Evolutionary conservation across 2,888 invertebrate genomes (phyloP).

Genomic region (Hyposoter dolosus): DNA sequence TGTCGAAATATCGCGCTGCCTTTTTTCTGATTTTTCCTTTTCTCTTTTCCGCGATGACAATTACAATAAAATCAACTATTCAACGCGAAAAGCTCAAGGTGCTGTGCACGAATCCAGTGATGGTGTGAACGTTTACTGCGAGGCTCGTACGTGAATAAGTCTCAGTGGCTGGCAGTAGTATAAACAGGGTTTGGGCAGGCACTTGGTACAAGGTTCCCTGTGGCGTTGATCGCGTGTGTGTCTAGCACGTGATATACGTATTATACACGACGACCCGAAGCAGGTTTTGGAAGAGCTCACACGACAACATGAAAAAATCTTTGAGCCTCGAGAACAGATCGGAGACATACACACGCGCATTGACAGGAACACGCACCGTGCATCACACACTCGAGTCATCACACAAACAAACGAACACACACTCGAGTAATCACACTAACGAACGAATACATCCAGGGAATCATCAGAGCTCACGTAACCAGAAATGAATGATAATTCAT

Average conservation of each 20-base stretch:
- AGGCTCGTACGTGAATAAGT: slow-evolving; percentile 19
- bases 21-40: slow-evolving; percentile 23
- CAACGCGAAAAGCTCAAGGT: slow-evolving; percentile 73
- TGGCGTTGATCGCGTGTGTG: slow-evolving; percentile 55
- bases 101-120: slow-evolving; percentile 73
- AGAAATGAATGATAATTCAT: slow-evolving; percentile 83
- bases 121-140: slow-evolving; percentile 67
- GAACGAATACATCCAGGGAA: slow-evolving; percentile 24
- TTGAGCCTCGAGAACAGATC: slow-evolving; percentile 31
- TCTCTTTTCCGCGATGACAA: slow-evolving; percentile 77
- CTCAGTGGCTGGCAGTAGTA: slow-evolving; percentile 40
- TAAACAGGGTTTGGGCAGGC: slow-evolving; percentile 72
- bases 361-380: background rate
- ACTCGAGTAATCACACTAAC: slow-evolving; percentile 9
- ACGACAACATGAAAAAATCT: slow-evolving; percentile 46
- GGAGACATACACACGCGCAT: background rate
- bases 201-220: slow-evolving; percentile 44
- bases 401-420: background rate
- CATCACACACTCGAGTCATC: slow-evolving; percentile 14
- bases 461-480: slow-evolving; percentile 75
- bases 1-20: slow-evolving; percentile 5
- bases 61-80: slow-evolving; percentile 78
- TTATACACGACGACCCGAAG: background rate
- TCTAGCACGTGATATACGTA: background rate
- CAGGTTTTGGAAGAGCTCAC: slow-evolving; percentile 47